Conservation (phyloP, 1,140 invertebrate genomes). For the Venturia canescens region DNA sequence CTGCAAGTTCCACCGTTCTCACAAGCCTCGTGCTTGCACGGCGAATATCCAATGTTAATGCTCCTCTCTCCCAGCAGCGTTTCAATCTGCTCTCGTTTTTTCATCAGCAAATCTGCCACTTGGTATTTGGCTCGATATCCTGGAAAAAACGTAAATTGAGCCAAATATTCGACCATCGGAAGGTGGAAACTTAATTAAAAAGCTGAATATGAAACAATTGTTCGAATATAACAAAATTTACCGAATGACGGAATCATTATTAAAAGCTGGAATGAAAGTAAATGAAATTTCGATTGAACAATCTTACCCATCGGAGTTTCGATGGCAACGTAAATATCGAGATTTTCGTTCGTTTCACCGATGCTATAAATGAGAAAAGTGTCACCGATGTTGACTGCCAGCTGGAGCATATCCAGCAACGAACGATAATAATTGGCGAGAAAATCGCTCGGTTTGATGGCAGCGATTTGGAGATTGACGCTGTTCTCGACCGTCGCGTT, state of each 20-base stretch:
- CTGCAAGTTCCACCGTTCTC: slow-evolving; percentile 88
- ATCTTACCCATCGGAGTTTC: slow-evolving; percentile 70
- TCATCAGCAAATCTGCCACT: slow-evolving; percentile 80
- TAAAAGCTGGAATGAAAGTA: too few species aligned
- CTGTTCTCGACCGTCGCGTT: slow-evolving; percentile 91
- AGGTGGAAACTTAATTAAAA: too few species aligned
- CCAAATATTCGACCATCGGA: too few species aligned
- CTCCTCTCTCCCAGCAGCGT: slow-evolving; percentile 80
- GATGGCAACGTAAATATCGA: slow-evolving; percentile 83
- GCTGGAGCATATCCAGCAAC: slow-evolving; percentile 84
- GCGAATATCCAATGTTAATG: slow-evolving; percentile 83
- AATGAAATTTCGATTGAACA: too few species aligned
- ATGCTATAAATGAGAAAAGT: slow-evolving; percentile 85
- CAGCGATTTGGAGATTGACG: slow-evolving; percentile 85
- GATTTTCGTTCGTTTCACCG: slow-evolving; percentile 80
- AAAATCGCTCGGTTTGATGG: slow-evolving; percentile 86
- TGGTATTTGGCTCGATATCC: slow-evolving; percentile 81
- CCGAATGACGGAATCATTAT: too few species aligned
- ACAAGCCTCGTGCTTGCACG: slow-evolving; percentile 83
- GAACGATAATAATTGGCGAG: slow-evolving; percentile 85
- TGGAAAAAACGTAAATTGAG: slow-evolving; percentile 54
- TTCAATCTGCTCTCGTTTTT: slow-evolving; percentile 81
- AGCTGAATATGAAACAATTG: too few species aligned
- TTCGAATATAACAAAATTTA: too few species aligned
- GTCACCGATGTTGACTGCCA: slow-evolving; percentile 81